Conservation (phyloP, 2,888 invertebrate species). For the Ecdyonurus torrentis region DNA sequence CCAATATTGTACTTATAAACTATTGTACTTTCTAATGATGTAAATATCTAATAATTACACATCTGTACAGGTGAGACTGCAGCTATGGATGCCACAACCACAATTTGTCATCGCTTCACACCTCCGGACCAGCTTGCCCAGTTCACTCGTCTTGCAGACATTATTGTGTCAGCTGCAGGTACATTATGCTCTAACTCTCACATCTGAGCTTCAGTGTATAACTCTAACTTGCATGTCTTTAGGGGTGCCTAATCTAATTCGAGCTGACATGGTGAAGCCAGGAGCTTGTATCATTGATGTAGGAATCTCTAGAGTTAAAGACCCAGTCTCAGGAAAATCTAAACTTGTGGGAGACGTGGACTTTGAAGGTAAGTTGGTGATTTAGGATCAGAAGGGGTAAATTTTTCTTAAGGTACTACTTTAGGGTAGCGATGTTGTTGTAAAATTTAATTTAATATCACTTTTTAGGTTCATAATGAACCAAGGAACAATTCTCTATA, state of each 20-base stretch:
- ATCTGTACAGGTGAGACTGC: slow-evolving; percentile 27
- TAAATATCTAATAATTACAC: too few relatives aligned
- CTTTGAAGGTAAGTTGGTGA: slow-evolving; percentile 45
- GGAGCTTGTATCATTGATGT: slow-evolving; percentile 82
- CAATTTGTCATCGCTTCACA: slow-evolving; percentile 77
- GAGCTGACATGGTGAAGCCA: slow-evolving; percentile 71
- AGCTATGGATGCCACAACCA: slow-evolving; percentile 74
- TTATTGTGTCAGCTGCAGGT: slow-evolving; percentile 61
- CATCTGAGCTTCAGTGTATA: not conserved
- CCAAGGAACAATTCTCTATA: too few relatives aligned
- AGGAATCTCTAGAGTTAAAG: slow-evolving; percentile 58
- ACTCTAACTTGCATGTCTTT: too few relatives aligned
- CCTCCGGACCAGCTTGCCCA: slow-evolving; percentile 54
- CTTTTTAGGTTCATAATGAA: too few relatives aligned
- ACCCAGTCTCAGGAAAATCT: slow-evolving; percentile 38
- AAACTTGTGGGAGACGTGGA: slow-evolving; percentile 80
- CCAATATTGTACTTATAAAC: too few relatives aligned
- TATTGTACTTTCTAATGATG: too few relatives aligned
- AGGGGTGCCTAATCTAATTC: slow-evolving; percentile 58
- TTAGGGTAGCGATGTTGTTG: too few relatives aligned
- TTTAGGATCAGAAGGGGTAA: not conserved
- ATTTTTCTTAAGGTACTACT: too few relatives aligned
- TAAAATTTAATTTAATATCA: too few relatives aligned
- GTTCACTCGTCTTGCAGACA: slow-evolving; percentile 56
- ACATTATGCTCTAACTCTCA: slow-evolving; percentile 12